Evolutionary conservation across 2,113 vertebrate species (phyloP).

Genomic region (Zapus hudsonius): DNA sequence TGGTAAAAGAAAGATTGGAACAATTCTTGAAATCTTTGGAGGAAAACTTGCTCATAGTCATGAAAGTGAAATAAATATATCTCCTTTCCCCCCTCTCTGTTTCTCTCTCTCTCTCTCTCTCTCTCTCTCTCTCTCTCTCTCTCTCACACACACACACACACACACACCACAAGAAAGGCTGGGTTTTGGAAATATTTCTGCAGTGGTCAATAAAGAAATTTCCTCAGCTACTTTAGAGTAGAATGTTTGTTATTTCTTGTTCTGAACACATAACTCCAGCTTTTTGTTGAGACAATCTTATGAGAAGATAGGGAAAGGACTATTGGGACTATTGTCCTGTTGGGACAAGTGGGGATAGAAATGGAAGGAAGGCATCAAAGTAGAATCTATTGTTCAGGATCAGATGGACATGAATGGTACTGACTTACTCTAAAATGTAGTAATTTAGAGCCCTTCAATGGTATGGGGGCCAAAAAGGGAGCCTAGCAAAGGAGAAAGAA

Average conservation of each 20-base stretch:
- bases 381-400: conserved; percentile 39
- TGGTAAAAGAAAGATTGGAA: conserved; percentile 35
- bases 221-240: conserved; percentile 42
- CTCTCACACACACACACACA: background rate
- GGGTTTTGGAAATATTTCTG: conserved; percentile 33
- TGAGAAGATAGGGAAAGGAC: conserved; percentile 15
- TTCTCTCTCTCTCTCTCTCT: background rate
- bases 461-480: background rate
- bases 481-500: background rate
- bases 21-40: conserved; percentile 55
- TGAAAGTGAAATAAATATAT: conserved; percentile 47
- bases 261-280: conserved; percentile 40
- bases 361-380: conserved; percentile 29
- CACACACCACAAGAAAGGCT: background rate
- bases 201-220: conserved; percentile 44
- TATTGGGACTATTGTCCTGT: background rate
- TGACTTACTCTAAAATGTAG: conserved; percentile 26
- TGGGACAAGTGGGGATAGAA: background rate
- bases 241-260: conserved; percentile 53
- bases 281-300: conserved; percentile 48
- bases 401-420: conserved; percentile 2
- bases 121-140: background rate
- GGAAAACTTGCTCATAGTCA: conserved; percentile 65
- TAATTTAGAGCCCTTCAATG: conserved; percentile 6
- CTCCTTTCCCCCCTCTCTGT: too few relatives aligned